Base-by-base conservation (phyloP, 2,888 invertebrate species). In the Fabriciana adippe region DNA sequence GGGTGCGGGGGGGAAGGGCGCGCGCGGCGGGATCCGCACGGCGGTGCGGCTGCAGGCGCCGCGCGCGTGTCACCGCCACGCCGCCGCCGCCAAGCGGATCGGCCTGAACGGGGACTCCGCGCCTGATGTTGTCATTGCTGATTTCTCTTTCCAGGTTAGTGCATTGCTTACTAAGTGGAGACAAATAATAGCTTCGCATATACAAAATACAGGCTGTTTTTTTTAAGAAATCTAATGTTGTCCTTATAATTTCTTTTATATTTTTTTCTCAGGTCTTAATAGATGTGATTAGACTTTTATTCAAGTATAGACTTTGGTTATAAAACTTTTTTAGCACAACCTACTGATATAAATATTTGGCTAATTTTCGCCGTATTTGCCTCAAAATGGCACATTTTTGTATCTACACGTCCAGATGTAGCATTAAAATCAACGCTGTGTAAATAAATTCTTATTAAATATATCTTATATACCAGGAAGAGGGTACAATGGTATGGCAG, bases 401-500 rank as follows among this genome's bases (percentile, higher is more conserved):
- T 41, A 8, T 41, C 11, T 41, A 26, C 26, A 26, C 26, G 5
- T 11, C 35, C 8, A 2, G 35, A 8, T 11, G 11, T 35, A 35
- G 11, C 35, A 11, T 2, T 35, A 41, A 41, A 41, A 41, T 41
- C 35, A 3, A 8, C 8, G 18, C n/a, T 8, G 0, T 3, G 13
- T 53, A 45, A n/a, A 16, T 55, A 45, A n/a, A 16, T 55, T 1
- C 48, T 45, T n/a, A 26, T 31, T 41, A 64, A 18, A n/a, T 51
- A 31, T 18, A 26, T 53, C 35, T 55, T 48, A 16, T 13, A 26
- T 79, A 78, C 2, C 78, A 93, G 93, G 96, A 96, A 81, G 92
- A 94, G 50, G 95, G 95, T 18, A 95, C 95, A 0, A 93, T 94
- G 66, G 89, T 94, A 31, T 93, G 94, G 82, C 94, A 95, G 81